phyloP scores from a whole-genome alignment of 2,113 vertebrate genomes.

The Procavia capensis region DNA sequence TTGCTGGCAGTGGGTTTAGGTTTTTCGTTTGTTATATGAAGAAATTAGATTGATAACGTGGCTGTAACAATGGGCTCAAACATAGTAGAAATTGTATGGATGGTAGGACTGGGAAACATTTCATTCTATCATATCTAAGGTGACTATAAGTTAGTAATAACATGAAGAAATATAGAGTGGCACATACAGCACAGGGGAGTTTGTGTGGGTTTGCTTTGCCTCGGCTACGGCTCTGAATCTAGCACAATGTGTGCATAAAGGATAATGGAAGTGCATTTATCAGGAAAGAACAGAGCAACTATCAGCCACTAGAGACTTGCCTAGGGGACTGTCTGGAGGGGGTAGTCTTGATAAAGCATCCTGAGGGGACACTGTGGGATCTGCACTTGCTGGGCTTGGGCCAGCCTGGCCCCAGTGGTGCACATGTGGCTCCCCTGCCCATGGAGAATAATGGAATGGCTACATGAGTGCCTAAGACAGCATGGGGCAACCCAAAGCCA shows the following conservation, averaged over 20 bases:
- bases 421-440: background rate
- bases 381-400: background rate
- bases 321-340: background rate
- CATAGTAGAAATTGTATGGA: background rate
- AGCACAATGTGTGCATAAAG: background rate
- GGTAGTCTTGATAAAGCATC: background rate
- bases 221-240: background rate
- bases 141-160: background rate
- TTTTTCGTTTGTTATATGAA: too few relatives aligned
- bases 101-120: background rate
- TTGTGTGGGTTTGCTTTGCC: background rate
- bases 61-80: background rate
- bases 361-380: background rate
- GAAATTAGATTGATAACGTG: background rate
- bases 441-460: background rate
- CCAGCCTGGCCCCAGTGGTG: background rate
- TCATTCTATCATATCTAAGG: background rate
- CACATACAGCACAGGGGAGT: background rate
- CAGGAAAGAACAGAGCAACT: background rate
- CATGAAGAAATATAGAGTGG: background rate
- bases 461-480: background rate
- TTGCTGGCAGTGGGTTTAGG: too few relatives aligned
- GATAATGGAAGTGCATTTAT: slow-evolving; percentile 33
- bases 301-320: background rate
- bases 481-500: background rate